phyloP scores from a whole-genome alignment of 2,888 invertebrate species.

The Drosophila austrosaltans region DNA sequence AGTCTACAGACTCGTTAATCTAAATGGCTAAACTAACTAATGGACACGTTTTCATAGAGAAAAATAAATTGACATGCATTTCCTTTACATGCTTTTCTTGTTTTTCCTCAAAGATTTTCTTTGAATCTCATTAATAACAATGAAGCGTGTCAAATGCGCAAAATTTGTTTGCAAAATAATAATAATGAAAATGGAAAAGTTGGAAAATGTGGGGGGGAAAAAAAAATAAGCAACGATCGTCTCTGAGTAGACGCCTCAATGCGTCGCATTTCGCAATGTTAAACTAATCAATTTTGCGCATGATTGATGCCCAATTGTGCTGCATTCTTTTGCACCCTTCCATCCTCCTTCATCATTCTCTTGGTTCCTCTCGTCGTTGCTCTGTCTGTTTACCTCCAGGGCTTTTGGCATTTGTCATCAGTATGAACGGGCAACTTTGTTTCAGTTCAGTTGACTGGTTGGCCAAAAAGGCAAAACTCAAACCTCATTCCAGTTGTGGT shows the following conservation, averaged over 20 bases:
- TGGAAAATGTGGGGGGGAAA: not conserved
- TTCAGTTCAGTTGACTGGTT: slow-evolving; percentile 59
- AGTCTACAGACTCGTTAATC: not conserved
- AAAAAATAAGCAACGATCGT: not conserved
- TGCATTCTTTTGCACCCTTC: slow-evolving; percentile 63
- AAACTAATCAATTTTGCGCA: slow-evolving; percentile 74
- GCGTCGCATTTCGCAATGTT: slow-evolving; percentile 36
- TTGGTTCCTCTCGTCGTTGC: not conserved
- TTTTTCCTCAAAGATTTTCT: not conserved
- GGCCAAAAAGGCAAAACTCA: slow-evolving; percentile 46
- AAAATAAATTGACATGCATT: not conserved
- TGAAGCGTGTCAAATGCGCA: slow-evolving; percentile 46
- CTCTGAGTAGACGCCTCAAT: slow-evolving; percentile 17
- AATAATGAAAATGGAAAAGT: slow-evolving; percentile 11
- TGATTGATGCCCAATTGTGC: slow-evolving; percentile 76
- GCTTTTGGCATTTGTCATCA: slow-evolving; percentile 58
- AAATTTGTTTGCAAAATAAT: slow-evolving; percentile 36
- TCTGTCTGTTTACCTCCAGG: not conserved
- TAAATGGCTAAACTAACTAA: not conserved
- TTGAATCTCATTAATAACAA: slow-evolving; percentile 62
- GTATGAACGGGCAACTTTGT: slow-evolving; percentile 42
- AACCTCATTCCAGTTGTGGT: slow-evolving; percentile 30
- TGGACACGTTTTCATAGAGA: not conserved
- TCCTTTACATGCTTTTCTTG: not conserved
- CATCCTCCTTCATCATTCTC: not conserved